These are phyloP conservation scores for Nymphalis polychloros DNA, from an alignment of 2,888 invertebrate genomes.

Conservation along the genomic window DNA sequence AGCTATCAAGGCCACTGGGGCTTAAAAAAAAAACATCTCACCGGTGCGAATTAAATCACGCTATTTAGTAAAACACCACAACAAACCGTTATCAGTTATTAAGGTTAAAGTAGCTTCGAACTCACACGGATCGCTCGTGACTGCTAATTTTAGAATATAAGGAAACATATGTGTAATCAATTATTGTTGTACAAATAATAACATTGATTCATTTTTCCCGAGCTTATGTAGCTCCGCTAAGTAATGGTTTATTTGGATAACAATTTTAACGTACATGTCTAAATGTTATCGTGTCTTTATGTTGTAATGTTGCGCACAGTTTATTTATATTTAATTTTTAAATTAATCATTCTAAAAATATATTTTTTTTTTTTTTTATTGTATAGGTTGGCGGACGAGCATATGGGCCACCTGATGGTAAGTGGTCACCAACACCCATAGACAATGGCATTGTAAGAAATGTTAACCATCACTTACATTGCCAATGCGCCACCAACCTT, in stretches of 20 bases:
- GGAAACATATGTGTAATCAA: conserved; percentile 22
- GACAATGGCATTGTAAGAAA: too few species aligned
- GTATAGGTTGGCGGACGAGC: too few species aligned
- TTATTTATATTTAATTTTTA: not conserved
- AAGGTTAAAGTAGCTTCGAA: conserved; percentile 38
- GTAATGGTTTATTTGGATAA: conserved; percentile 12
- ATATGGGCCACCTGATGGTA: too few species aligned
- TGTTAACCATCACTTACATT: too few species aligned
- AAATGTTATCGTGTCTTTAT: not conserved
- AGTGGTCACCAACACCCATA: too few species aligned
- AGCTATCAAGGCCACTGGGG: too few species aligned
- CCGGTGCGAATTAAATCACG: conserved; percentile 4
- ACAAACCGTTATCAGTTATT: conserved; percentile 27
- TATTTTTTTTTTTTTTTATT: too few species aligned
- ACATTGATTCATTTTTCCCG: conserved; percentile 19
- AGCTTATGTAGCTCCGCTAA: conserved; percentile 9
- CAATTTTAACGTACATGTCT: not conserved
- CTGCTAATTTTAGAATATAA: conserved; percentile 34
- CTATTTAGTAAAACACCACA: conserved; percentile 18
- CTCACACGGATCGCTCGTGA: conserved; percentile 31
- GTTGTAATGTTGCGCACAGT: not conserved
- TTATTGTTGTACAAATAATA: conserved; percentile 13
- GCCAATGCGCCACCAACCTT: too few species aligned
- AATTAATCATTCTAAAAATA: not conserved
- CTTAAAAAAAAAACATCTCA: not conserved